Conservation (phyloP, 1,140 invertebrate species). For the Meteorus sp. region DNA sequence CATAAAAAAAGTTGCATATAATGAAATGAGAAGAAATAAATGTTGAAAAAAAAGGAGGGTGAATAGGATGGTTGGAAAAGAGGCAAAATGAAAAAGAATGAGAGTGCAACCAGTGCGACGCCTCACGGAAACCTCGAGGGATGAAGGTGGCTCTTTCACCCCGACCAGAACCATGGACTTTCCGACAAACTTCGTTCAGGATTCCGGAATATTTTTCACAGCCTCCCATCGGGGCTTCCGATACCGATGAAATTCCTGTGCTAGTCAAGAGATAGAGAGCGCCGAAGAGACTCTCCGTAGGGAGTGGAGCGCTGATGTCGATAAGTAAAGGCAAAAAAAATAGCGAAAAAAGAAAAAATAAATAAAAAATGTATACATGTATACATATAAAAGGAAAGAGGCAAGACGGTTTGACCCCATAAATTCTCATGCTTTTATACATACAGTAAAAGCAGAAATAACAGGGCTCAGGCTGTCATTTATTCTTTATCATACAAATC, state of each 20-base stretch:
- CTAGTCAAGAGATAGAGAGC: neutral
- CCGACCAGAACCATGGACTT: slow-evolving; percentile 5
- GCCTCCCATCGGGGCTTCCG: slow-evolving; percentile 13
- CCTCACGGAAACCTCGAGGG: slow-evolving; percentile 15
- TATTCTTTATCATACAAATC: no score
- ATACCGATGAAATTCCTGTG: slow-evolving; percentile 16
- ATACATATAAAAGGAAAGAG: neutral
- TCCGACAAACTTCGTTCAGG: slow-evolving; percentile 14
- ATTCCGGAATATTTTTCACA: slow-evolving; percentile 14
- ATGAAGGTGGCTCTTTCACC: slow-evolving; percentile 1
- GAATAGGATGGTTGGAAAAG: no score
- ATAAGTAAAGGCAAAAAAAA: slow-evolving; percentile 12
- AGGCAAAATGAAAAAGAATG: neutral
- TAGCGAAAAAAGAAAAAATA: neutral
- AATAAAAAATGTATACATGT: neutral
- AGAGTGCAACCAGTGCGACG: neutral
- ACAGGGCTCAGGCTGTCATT: no score
- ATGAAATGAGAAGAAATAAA: no score
- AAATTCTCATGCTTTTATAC: no score
- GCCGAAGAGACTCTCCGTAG: slow-evolving; percentile 1
- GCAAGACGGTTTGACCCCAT: neutral
- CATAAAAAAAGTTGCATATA: neutral
- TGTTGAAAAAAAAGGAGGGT: neutral
- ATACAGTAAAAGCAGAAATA: no score
- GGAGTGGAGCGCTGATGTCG: slow-evolving; percentile 7